Evolutionary conservation across 1,140 invertebrate species (phyloP), one percentile per base, ranked within the genome.

Genomic region (Scaptomyza hsui): DNA sequence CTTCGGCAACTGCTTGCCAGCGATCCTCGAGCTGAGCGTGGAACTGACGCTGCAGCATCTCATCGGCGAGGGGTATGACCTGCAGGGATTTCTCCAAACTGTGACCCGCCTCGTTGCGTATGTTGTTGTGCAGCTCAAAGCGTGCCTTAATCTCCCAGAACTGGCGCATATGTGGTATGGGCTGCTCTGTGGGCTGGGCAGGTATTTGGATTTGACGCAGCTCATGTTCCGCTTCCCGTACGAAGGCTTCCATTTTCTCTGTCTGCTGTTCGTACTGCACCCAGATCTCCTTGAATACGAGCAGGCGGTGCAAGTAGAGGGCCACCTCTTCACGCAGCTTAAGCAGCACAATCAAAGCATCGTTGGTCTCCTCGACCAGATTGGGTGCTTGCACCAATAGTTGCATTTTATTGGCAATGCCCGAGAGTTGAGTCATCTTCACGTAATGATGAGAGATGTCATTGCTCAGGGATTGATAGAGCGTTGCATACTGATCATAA

Each of bases 61-160:
- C 96, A 81, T 97, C 96, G 2, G 95, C 94, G 21, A 97, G 92
- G 0, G 95, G 95, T 9, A 97, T 93, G 5, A 96, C 94, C 91
- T 95, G 93, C 52, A 97, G 89, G 0, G 96, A 94, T 70, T 95
- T 94, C 72, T 97, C 95, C 78, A 97, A 95, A 53, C 94, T 94
- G 16, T 93, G 92, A 16, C 93, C 93, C 0, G 95, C 94, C 78
- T 97, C 95, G 52, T 94, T 95, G 51, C 94, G 93, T 21, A 96
- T 93, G 49, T 94, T 95, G 74, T 96, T 96, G 81, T 97, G 94
- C n/a, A 97, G 94, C 92, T 97, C 96, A 78, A 96, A 95, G 77
- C 97, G 96, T 0, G 96, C 96, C 91, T 96, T 97, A 37, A 97
- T 90, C 92, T 97, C 96, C 96, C 96, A 97, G 90, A 97, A 97